phyloP scores from a whole-genome alignment of 2,113 vertebrate species.

The Myiopsitta monachus region DNA sequence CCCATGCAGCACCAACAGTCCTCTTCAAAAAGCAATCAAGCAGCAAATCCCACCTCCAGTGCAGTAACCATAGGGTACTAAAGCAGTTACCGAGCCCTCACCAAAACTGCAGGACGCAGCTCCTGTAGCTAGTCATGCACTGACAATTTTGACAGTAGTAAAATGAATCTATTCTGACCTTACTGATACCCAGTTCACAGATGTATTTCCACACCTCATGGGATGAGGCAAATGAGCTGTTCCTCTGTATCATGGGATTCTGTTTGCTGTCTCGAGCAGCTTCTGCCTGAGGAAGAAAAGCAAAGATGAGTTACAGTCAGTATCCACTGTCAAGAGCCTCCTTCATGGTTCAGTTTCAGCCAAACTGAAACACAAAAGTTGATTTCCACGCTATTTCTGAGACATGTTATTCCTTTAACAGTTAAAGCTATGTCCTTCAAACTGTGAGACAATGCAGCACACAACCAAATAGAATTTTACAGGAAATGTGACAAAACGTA shows the following conservation, averaged over 20 bases:
- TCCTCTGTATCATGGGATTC: conserved; percentile 96
- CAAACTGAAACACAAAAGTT: not conserved
- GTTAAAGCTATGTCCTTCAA: not conserved
- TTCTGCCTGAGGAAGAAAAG: conserved; percentile 77
- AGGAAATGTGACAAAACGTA: not conserved
- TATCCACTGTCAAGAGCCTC: not conserved
- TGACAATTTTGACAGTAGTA: not conserved
- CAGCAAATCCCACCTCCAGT: not conserved
- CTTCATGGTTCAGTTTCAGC: not conserved
- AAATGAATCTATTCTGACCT: conserved; percentile 67
- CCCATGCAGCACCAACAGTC: too few species aligned
- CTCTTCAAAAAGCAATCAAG: not conserved
- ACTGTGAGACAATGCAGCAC: not conserved
- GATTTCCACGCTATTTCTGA: not conserved
- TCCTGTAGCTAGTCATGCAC: not conserved
- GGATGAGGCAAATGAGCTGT: conserved; percentile 94
- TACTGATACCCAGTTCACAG: conserved; percentile 94
- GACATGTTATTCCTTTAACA: not conserved
- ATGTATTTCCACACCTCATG: conserved; percentile 99
- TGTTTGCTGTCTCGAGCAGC: conserved; percentile 91
- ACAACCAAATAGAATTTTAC: not conserved
- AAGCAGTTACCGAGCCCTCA: not conserved
- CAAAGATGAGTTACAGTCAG: not conserved
- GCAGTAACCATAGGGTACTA: not conserved
- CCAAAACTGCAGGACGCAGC: not conserved